Conservation (phyloP, 1,140 invertebrate genomes). For the Drosophila setifemur region DNA sequence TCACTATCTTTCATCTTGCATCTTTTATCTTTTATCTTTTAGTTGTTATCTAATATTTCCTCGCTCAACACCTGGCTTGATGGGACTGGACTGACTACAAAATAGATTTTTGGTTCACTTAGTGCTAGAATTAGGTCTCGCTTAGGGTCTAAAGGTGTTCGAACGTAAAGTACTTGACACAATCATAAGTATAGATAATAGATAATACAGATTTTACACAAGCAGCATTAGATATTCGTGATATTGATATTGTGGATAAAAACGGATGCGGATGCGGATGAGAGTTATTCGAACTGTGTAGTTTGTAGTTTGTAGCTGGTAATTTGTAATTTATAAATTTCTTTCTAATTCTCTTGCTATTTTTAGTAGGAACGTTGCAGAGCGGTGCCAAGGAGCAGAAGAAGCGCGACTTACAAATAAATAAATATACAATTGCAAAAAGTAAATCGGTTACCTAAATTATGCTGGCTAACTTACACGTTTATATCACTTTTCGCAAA, state of each 20-base stretch:
- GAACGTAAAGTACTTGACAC: slow-evolving; percentile 34
- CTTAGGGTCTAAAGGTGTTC: slow-evolving; percentile 47
- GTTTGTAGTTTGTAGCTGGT: slow-evolving; percentile 22
- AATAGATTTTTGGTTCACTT: slow-evolving; percentile 60
- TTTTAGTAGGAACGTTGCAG: slow-evolving; percentile 64
- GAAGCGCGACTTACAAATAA: slow-evolving; percentile 61
- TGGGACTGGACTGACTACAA: slow-evolving; percentile 47
- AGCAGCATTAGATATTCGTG: slow-evolving; percentile 47
- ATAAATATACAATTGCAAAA: slow-evolving; percentile 74
- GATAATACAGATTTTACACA: slow-evolving; percentile 52
- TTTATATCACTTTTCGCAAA: slow-evolving; percentile 81
- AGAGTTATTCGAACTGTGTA: slow-evolving; percentile 22
- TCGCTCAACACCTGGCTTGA: slow-evolving; percentile 3
- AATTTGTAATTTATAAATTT: neutral
- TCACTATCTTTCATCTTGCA: slow-evolving; percentile 1
- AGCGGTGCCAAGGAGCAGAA: slow-evolving; percentile 48
- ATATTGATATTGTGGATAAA: slow-evolving; percentile 13
- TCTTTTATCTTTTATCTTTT: too few relatives aligned
- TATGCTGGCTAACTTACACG: slow-evolving; percentile 76
- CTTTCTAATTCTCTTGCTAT: too few relatives aligned
- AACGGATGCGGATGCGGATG: slow-evolving; percentile 22
- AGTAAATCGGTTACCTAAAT: slow-evolving; percentile 61
- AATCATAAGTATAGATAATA: slow-evolving; percentile 13
- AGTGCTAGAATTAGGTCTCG: slow-evolving; percentile 59
- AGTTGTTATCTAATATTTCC: too few relatives aligned